These are phyloP conservation scores for Platycheirus albimanus DNA, from an alignment of 2,888 invertebrate genomes.

Conservation along the genomic window DNA sequence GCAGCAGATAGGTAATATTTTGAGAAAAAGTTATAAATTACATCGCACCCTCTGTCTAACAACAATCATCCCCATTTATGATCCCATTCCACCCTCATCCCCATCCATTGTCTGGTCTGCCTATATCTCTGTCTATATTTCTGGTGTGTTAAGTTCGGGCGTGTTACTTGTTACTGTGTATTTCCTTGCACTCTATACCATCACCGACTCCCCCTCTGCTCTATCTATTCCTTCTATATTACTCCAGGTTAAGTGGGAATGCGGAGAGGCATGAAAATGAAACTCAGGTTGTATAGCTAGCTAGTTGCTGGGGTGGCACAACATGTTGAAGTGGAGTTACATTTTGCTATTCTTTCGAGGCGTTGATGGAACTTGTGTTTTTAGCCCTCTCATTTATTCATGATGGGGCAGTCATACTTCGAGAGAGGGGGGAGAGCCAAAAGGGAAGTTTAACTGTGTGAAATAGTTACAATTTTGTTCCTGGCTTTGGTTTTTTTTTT, in stretches of 20 bases:
- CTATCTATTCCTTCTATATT: constrained; percentile 33
- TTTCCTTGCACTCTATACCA: constrained; percentile 3
- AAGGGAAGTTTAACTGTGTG: constrained; percentile 20
- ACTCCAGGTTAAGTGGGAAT: constrained; percentile 57
- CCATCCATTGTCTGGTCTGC: constrained; percentile 37
- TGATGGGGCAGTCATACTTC: constrained; percentile 58
- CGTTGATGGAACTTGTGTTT: constrained; percentile 71
- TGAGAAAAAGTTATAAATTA: constrained; percentile 70
- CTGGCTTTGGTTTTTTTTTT: constrained; percentile 19
- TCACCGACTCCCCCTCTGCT: background rate
- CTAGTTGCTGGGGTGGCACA: constrained; percentile 38
- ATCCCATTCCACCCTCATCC: background rate
- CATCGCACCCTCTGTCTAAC: constrained; percentile 42
- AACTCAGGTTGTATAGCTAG: constrained; percentile 46
- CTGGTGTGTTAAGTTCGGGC: constrained; percentile 40
- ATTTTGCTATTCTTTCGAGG: constrained; percentile 69
- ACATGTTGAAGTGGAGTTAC: constrained; percentile 66
- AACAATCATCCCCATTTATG: constrained; percentile 1
- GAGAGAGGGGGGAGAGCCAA: background rate
- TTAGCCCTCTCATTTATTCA: constrained; percentile 71
- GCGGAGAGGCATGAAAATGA: constrained; percentile 46
- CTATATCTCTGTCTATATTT: constrained; percentile 57
- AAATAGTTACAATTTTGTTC: constrained; percentile 48
- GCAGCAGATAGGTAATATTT: constrained; percentile 37
- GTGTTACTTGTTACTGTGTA: constrained; percentile 38